Percentiles rank a stretch among this genome's conserved stretches.
Evolutionary conservation across 2,888 invertebrate genomes (phyloP).

Genomic region (Drosophila ustulata): DNA sequence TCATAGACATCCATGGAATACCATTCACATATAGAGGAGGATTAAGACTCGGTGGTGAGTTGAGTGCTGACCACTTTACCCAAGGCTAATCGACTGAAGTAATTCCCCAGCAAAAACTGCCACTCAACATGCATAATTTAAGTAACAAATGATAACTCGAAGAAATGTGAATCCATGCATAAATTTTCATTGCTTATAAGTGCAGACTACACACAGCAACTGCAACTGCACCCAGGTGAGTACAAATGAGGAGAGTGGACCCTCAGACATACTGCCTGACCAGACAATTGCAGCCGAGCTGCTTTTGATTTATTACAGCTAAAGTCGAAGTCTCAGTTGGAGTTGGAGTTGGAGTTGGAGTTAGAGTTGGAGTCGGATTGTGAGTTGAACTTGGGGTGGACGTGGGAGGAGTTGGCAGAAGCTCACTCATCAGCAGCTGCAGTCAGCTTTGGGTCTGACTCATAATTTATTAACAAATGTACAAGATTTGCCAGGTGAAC

Average conservation of each 20-base stretch:
- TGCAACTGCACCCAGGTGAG: conserved; percentile 20
- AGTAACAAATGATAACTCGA: conserved; percentile 81
- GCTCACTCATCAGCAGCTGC: conserved; percentile 73
- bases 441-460: conserved; percentile 63
- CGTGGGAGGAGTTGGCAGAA: conserved; percentile 29
- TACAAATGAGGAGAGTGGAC: conserved; percentile 14
- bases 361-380: conserved; percentile 4
- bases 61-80: conserved; percentile 59
- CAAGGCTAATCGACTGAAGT: conserved; percentile 73
- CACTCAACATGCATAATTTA: conserved; percentile 80
- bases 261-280: conserved; percentile 32
- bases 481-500: conserved; percentile 17
- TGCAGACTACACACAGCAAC: conserved; percentile 31
- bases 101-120: conserved; percentile 73
- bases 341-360: conserved; percentile 14
- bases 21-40: neutral
- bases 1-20: conserved; percentile 4
- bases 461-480: conserved; percentile 79
- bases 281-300: conserved; percentile 75
- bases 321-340: conserved; percentile 12
- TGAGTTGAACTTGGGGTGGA: neutral
- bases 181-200: conserved; percentile 69
- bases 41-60: neutral
- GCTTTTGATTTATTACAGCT: conserved; percentile 81
- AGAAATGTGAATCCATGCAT: conserved; percentile 84